A percentile compares a stretch with the other conserved stretches of the same genome.
phyloP scores from a whole-genome alignment of 2,888 invertebrate genomes.

The Baccha elongata region DNA sequence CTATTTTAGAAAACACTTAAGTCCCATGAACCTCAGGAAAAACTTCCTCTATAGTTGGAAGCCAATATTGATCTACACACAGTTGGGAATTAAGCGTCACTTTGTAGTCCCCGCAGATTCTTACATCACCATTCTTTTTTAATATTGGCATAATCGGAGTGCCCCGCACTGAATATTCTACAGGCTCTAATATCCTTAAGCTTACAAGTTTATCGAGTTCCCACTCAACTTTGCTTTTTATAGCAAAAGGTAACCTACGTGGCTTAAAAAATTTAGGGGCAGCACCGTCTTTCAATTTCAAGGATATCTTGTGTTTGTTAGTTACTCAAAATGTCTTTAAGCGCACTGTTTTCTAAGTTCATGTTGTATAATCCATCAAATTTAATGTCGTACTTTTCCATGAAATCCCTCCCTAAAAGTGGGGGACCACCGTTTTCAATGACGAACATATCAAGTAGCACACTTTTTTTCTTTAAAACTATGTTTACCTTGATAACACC shows the following conservation, averaged over 20 bases:
- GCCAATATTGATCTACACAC: neutral
- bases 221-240: too few species aligned
- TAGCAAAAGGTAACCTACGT: too few species aligned
- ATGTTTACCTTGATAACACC: slow-evolving; percentile 1
- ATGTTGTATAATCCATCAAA: neutral
- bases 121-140: too few species aligned
- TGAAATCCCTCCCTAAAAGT: slow-evolving; percentile 1
- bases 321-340: neutral
- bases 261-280: too few species aligned
- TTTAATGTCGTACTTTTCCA: slow-evolving; percentile 5
- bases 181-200: too few species aligned
- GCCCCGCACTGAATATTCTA: too few species aligned
- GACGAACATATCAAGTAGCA: slow-evolving; percentile 1
- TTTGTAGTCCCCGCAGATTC: neutral
- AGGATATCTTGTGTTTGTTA: neutral
- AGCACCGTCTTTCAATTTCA: too few species aligned
- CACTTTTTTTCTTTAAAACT: slow-evolving; percentile 1
- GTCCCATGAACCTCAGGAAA: neutral
- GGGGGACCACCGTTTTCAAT: slow-evolving; percentile 15
- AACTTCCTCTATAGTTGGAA: neutral
- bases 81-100: neutral
- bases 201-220: too few species aligned
- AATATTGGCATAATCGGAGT: too few species aligned
- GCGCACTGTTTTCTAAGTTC: neutral
- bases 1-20: neutral